phyloP scores from a whole-genome alignment of 1,140 invertebrate genomes.

The Gerris buenoi region DNA sequence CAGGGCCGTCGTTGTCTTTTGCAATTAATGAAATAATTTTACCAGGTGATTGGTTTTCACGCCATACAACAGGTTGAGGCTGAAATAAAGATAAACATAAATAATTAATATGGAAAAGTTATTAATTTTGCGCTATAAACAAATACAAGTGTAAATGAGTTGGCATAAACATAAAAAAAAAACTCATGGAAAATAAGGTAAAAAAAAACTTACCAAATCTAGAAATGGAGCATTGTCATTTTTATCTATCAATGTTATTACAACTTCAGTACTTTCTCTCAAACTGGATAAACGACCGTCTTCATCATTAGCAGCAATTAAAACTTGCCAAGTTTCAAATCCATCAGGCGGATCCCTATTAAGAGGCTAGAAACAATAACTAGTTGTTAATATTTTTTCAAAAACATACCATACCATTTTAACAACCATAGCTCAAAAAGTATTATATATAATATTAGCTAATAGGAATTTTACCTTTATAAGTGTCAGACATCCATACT shows the following conservation, averaged over 20 bases:
- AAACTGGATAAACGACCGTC: constrained; percentile 44
- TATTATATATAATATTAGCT: constrained; percentile 2
- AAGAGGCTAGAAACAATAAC: constrained; percentile 36
- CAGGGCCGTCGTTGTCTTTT: constrained; percentile 57
- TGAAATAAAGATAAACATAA: constrained; percentile 25
- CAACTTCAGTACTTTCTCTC: constrained; percentile 46
- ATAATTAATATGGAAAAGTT: too few relatives aligned
- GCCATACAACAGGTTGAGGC: constrained; percentile 62
- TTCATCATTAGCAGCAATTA: constrained; percentile 69
- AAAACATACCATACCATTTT: constrained; percentile 10
- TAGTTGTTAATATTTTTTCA: too few relatives aligned
- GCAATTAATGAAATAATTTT: constrained; percentile 54
- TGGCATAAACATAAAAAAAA: too few relatives aligned
- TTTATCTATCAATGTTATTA: constrained; percentile 62
- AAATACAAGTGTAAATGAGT: too few relatives aligned
- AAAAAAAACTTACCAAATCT: too few relatives aligned
- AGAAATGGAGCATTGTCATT: constrained; percentile 82
- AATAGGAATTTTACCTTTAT: constrained; percentile 39
- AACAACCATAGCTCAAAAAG: not conserved
- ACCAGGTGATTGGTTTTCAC: constrained; percentile 54
- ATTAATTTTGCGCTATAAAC: too few relatives aligned
- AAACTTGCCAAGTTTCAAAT: constrained; percentile 63
- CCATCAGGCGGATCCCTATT: constrained; percentile 77
- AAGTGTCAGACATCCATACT: constrained; percentile 54
- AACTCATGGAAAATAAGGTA: too few relatives aligned